phyloP scores from a whole-genome alignment of 2,888 invertebrate genomes.

The Drosophila histrio region DNA sequence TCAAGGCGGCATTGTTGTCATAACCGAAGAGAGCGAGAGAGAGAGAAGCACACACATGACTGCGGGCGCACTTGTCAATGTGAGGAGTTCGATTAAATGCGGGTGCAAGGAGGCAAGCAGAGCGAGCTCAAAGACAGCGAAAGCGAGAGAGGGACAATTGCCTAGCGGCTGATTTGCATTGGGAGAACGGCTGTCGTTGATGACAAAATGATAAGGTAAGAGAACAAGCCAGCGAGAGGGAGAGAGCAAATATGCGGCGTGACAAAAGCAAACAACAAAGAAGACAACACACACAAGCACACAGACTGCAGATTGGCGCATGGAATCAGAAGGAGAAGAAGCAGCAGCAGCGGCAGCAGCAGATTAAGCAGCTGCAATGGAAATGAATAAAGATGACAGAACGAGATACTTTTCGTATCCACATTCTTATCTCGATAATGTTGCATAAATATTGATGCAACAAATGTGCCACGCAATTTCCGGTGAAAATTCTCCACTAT shows the following conservation, averaged over 20 bases:
- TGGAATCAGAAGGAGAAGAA: neutral
- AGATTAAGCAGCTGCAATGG: constrained; percentile 38
- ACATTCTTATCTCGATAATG: constrained; percentile 21
- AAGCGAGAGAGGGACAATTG: constrained; percentile 18
- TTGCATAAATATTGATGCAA: constrained; percentile 62
- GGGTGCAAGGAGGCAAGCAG: constrained; percentile 12
- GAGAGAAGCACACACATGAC: constrained; percentile 28
- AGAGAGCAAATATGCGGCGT: constrained; percentile 13
- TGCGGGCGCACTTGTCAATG: constrained; percentile 60
- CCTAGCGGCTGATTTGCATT: constrained; percentile 60
- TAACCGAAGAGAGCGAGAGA: constrained; percentile 14
- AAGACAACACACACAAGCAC: constrained; percentile 30
- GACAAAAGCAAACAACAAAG: constrained; percentile 44
- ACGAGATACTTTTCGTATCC: constrained; percentile 4
- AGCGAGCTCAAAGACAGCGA: neutral
- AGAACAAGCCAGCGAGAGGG: neutral
- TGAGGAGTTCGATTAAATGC: constrained; percentile 55
- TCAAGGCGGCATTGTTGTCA: constrained; percentile 62
- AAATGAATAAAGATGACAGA: constrained; percentile 35
- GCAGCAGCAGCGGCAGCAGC: constrained; percentile 1
- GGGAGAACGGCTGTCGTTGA: constrained; percentile 45
- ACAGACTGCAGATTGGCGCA: constrained; percentile 1
- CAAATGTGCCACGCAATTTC: constrained; percentile 62
- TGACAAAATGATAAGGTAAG: constrained; percentile 59
- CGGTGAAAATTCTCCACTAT: constrained; percentile 21